Evolutionary conservation across 2,888 invertebrate genomes (phyloP).

Genomic region (Pandemis corylana): DNA sequence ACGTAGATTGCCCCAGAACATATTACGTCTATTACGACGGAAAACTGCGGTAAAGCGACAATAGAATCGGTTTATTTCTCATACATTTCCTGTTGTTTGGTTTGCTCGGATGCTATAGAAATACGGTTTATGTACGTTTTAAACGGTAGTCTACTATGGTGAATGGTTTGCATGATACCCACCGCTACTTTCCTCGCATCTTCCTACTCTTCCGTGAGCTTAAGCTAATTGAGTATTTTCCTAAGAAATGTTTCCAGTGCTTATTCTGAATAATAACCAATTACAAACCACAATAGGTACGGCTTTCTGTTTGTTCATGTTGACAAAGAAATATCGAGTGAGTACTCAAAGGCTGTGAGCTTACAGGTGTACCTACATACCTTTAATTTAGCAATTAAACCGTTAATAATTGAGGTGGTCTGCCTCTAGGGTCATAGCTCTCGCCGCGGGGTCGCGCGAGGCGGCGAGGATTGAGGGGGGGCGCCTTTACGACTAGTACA

Average conservation of each 20-base stretch:
- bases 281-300: background rate
- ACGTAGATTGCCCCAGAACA: constrained; percentile 6
- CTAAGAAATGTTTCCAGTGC: background rate
- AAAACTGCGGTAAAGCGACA: constrained; percentile 40
- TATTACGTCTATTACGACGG: background rate
- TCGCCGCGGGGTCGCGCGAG: constrained; percentile 36
- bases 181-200: background rate
- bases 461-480: constrained; percentile 45
- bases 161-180: background rate
- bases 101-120: background rate
- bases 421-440: constrained; percentile 44
- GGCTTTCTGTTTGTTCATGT: background rate
- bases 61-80: constrained; percentile 18
- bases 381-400: background rate
- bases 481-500: constrained; percentile 70
- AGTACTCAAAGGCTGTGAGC: background rate
- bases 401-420: constrained; percentile 3
- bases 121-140: background rate
- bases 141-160: background rate
- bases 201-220: background rate
- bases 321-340: background rate
- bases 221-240: background rate
- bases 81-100: constrained; percentile 2
- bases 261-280: too few relatives aligned
- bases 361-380: background rate